Percentiles rank a stretch among this genome's conserved stretches.
phyloP scores from a whole-genome alignment of 2,888 invertebrate genomes.

The Branchinecta sandiegonensis region DNA sequence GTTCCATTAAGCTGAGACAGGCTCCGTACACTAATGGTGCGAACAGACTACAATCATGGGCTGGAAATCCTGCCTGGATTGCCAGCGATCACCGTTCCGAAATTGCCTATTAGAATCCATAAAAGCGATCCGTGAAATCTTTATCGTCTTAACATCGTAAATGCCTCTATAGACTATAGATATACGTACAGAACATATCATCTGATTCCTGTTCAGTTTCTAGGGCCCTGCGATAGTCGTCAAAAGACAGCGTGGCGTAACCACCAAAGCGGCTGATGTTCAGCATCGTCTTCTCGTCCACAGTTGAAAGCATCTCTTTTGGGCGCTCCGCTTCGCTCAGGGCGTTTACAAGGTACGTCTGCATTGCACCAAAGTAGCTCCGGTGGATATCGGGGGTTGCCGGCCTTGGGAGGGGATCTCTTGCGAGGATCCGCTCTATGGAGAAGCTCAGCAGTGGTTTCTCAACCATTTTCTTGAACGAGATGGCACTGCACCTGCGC shows the following conservation, averaged over 20 bases:
- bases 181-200: too few species aligned
- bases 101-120: too few species aligned
- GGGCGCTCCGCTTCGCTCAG: neutral
- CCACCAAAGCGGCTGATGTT: constrained; percentile 12
- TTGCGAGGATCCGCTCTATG: neutral
- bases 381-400: neutral
- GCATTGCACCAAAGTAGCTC: neutral
- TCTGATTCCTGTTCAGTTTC: too few species aligned
- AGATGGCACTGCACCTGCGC: neutral
- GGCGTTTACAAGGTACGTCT: neutral
- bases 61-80: too few species aligned
- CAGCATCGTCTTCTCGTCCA: constrained; percentile 4
- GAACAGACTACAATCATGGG: too few species aligned
- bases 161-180: too few species aligned
- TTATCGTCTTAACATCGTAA: too few species aligned
- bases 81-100: too few species aligned
- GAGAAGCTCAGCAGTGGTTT: constrained; percentile 5
- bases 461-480: neutral
- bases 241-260: neutral
- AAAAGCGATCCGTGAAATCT: too few species aligned
- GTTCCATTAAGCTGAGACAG: too few species aligned
- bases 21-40: too few species aligned
- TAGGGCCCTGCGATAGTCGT: neutral
- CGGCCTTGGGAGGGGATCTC: neutral
- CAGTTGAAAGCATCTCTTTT: neutral